These are phyloP conservation scores for Hephaestus fuliginosus DNA, from an alignment of 2,797 vertebrate species.

Conservation along the genomic window DNA sequence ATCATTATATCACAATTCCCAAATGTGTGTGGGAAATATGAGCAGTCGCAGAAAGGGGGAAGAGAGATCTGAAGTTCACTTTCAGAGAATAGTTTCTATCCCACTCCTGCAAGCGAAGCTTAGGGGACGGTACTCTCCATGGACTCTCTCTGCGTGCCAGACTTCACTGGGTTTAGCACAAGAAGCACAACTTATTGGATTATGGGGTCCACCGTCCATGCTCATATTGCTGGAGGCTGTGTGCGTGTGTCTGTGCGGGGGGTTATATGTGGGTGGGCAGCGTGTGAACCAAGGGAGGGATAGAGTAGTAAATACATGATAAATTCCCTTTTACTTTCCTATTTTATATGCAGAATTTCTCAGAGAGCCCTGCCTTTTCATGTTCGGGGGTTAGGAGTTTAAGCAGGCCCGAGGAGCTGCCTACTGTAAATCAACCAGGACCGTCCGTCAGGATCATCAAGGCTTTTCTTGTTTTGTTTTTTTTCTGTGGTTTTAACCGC, in stretches of 20 bases:
- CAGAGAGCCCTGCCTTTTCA: slow-evolving; percentile 41
- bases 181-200: slow-evolving; percentile 81
- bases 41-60: slow-evolving; percentile 33
- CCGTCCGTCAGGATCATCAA: background rate
- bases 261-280: slow-evolving; percentile 56
- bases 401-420: slow-evolving; percentile 31
- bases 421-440: slow-evolving; percentile 6
- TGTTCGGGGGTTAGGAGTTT: slow-evolving; percentile 54
- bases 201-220: slow-evolving; percentile 73
- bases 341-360: slow-evolving; percentile 42
- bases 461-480: slow-evolving; percentile 52
- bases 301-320: slow-evolving; percentile 53
- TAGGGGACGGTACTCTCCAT: slow-evolving; percentile 58
- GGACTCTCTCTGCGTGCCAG: slow-evolving; percentile 70
- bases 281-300: slow-evolving; percentile 46
- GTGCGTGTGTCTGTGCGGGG: slow-evolving; percentile 33
- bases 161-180: slow-evolving; percentile 79
- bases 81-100: slow-evolving; percentile 65
- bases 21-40: slow-evolving; percentile 41
- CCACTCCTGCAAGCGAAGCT: slow-evolving; percentile 67
- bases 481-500: slow-evolving; percentile 54
- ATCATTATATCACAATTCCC: slow-evolving; percentile 59
- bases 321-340: slow-evolving; percentile 59
- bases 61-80: slow-evolving; percentile 64
- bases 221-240: slow-evolving; percentile 65